Evolutionary conservation across 1,140 invertebrate genomes (phyloP), one percentile per base, ranked within the genome.

Genomic region (Anastatus disparis): DNA sequence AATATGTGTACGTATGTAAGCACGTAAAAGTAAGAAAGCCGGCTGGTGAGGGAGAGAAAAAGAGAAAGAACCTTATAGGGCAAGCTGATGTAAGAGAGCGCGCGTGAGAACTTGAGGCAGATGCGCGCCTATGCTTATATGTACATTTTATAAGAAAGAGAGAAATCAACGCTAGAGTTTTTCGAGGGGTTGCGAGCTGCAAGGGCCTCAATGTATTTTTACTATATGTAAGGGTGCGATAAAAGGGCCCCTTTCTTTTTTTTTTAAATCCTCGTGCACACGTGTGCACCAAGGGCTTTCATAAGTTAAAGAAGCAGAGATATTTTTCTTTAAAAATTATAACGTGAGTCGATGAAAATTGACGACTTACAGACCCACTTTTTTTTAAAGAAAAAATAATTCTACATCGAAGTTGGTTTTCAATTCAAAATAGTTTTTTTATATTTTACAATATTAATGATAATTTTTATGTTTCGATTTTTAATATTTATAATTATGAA

Each of bases 91-190:
- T 68, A 70, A 76, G 74, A 71, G 72, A 71, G 40, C 74, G 52
- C 67, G 73, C 79, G 79, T 81, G 79, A 81, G 79, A 81, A 81
- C 71, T 72, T 63, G 73, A 70, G 76, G 74, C 79, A 81, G 79
- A 81, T 81, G 79, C 78, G 75, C 74, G 69, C 17, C n/a, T n/a
- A n/a, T n/a, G n/a, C n/a, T n/a, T n/a, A n/a, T n/a, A n/a, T n/a
- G n/a, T n/a, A n/a, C n/a, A n/a, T n/a, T n/a, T n/a, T n/a, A n/a
- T n/a, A n/a, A n/a, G n/a, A n/a, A n/a, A n/a, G 67, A 40, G 52
- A 74, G 75, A 74, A 81, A 81, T 79, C 74, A 72, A 76, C 72
- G 72, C 75, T 61, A 74, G 73, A 71, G 29, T 31, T 0, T 35
- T n/a, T 12, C 24, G 48, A 52, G 48, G 26, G 48, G 1, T 15